Conservation (phyloP, 2,888 invertebrate species). For the Epiblema foenella region DNA sequence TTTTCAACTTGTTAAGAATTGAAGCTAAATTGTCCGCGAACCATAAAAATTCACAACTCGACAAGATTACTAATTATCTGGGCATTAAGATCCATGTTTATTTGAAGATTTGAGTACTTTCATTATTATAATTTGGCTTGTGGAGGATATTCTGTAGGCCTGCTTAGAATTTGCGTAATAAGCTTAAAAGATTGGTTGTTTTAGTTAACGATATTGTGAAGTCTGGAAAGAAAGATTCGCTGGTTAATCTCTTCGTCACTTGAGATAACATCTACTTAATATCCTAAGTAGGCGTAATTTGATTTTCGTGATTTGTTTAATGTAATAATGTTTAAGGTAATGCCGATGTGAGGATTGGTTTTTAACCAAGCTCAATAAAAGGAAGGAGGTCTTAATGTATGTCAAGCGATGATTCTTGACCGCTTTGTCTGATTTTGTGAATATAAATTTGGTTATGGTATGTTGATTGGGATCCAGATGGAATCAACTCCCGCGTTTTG, state of each 20-base stretch:
- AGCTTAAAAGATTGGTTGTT: background rate
- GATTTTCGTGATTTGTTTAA: no score
- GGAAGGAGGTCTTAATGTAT: no score
- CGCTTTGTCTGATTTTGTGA: no score
- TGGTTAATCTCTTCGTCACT: background rate
- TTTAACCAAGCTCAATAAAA: no score
- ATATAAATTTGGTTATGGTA: no score
- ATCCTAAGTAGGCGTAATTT: background rate
- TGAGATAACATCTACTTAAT: background rate
- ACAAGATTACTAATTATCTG: constrained; percentile 23
- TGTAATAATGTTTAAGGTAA: no score
- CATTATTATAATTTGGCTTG: constrained; percentile 30
- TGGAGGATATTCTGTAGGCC: background rate
- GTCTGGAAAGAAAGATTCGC: background rate
- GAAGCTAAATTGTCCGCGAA: constrained; percentile 7
- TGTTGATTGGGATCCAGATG: no score
- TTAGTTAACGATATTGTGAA: background rate
- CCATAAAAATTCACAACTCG: constrained; percentile 27
- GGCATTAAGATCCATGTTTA: constrained; percentile 23
- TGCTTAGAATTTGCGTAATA: background rate
- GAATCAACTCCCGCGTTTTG: no score
- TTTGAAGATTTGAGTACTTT: constrained; percentile 30
- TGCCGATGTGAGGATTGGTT: no score
- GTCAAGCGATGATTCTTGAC: no score
- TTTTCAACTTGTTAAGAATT: background rate